Evolutionary conservation across 2,888 invertebrate genomes (phyloP), one percentile per base, ranked within the genome.

Genomic region (Masnerella sp.): DNA sequence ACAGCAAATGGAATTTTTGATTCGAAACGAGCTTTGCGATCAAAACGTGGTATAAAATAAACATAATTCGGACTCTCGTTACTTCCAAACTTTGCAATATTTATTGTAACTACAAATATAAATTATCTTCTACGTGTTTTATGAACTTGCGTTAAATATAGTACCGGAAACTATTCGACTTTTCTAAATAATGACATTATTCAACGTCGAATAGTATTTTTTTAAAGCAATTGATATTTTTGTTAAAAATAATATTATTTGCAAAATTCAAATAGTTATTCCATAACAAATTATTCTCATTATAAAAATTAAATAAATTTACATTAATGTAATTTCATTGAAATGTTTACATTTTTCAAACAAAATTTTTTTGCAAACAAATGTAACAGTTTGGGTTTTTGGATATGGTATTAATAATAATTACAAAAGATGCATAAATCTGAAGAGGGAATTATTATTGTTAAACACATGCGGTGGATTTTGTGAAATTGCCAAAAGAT

Each of bases 401-500:
- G n/a, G n/a, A n/a, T n/a, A n/a, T n/a, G n/a, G n/a, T n/a, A n/a
- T n/a, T n/a, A n/a, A n/a, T n/a, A n/a, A n/a, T n/a, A n/a, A 43
- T 12, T 25, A 25, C 30, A n/a, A 30, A 30, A 2, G 9, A 8
- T n/a, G 25, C 5, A 43, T n/a, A n/a, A n/a, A n/a, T n/a, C n/a
- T n/a, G n/a, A n/a, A n/a, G n/a, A n/a, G n/a, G n/a, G n/a, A n/a
- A n/a, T n/a, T n/a, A 58, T 45, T 58, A 34, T 34, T 15, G 15
- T 58, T 30, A 34, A 43, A 22, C 20, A 25, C 12, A n/a, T 7
- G 20, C 17, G 38, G 15, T 2, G 17, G 15, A 54, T 67, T 64
- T 72, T 74, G 75, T 64, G 36, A 73, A 71, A 64, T 74, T 75
- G 77, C 75, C 77, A 77, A 74, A 75, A 75, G 43, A 59, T 56